Evolutionary conservation across 2,797 vertebrate genomes (phyloP), one percentile per base, ranked within the genome.

Genomic region (Helostoma temminkii): DNA sequence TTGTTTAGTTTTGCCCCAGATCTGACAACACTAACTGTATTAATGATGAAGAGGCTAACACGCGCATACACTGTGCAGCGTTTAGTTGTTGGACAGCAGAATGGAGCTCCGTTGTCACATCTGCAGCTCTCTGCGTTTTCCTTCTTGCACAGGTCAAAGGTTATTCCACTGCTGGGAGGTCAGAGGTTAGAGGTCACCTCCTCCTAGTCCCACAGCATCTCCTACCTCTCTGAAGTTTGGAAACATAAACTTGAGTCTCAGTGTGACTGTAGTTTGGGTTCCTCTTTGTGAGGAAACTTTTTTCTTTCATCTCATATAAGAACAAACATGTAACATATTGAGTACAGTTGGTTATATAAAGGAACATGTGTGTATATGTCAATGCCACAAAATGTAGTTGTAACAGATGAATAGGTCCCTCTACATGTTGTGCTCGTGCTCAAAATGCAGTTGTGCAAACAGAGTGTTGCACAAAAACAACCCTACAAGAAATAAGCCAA

Each of bases 101-200:
- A 89, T 89, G 69, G 83, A 76, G 80, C 83, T 80, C 66, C 56
- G 80, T 85, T 89, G 88, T 83, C 88, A 90, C 80, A 86, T 89
- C 80, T 90, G 88, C 85, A 88, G 77, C 68, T 68, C 76, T 78
- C 62, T 82, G 84, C 83, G 82, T 78, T 83, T 88, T 83, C 60
- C 63, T 68, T 62, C 73, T 66, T 43, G 26, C 30, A 0, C 30
- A 62, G 78, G 73, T 72, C 26, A 60, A 53, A 74, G 78, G 83
- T 76, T 66, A 76, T 77, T 87, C 63, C 67, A 89, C 82, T 73
- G 22, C 48, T 71, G 82, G 82, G 85, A 86, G 86, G 80, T 80
- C 79, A 84, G 47, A 57, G 70, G 76, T 80, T 61, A 52, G 24
- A 54, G 74, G 34, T 63, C 60, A 25, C 25, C 74, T 67, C 58